Conservation (phyloP, 2,797 vertebrate genomes). For the Amblyraja radiata region DNA sequence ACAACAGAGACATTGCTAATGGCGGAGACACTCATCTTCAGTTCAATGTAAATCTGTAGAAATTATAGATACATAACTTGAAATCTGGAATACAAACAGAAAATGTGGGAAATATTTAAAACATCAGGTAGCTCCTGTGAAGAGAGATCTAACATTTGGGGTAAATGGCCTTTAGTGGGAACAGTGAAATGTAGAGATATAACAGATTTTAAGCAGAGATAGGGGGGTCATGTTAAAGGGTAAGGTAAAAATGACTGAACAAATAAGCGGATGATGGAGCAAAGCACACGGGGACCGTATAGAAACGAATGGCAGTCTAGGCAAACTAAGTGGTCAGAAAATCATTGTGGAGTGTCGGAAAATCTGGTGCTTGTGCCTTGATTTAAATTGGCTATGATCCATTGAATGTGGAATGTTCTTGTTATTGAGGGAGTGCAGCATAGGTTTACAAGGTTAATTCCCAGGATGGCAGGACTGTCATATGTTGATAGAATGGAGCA, state of each 20-base stretch:
- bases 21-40: neutral
- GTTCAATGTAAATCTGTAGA: neutral
- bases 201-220: neutral
- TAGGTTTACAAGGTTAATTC: too few species aligned
- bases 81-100: neutral
- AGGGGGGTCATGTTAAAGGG: neutral
- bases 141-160: neutral
- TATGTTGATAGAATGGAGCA: too few species aligned
- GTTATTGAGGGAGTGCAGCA: too few species aligned
- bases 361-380: too few species aligned
- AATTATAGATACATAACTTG: neutral
- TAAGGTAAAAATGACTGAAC: neutral
- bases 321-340: too few species aligned
- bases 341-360: too few species aligned
- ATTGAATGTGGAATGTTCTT: neutral
- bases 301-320: too few species aligned
- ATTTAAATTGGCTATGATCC: neutral
- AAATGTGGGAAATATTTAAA: neutral
- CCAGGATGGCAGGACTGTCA: too few species aligned
- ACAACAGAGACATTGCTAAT: neutral
- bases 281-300: too few species aligned
- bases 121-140: neutral
- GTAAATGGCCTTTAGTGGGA: neutral
- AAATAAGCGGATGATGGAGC: neutral
- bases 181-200: neutral